Conservation (phyloP, 2,113 vertebrate species). For the Phylloscopus whistleri region DNA sequence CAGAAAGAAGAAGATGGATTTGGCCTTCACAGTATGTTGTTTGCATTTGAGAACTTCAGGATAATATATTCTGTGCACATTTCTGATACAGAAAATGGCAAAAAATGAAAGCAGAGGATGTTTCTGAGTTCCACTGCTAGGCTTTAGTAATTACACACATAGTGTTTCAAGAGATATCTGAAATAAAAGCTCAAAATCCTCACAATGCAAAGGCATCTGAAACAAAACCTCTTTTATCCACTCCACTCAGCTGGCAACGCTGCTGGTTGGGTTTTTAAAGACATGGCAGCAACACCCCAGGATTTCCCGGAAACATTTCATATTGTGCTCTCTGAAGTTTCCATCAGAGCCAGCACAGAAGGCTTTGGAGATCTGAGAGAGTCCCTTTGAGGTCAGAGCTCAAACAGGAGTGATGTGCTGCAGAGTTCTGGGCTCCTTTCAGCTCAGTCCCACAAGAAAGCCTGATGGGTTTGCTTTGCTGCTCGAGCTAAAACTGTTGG, state of each 20-base stretch:
- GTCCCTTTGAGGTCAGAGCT: background rate
- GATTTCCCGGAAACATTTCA: background rate
- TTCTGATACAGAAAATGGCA: background rate
- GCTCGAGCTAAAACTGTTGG: background rate
- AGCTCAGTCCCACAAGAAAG: background rate
- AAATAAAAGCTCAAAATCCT: background rate
- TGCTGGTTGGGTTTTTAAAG: background rate
- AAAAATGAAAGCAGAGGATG: background rate
- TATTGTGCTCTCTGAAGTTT: background rate
- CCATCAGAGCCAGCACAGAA: background rate
- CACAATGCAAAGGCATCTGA: background rate
- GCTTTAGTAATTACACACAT: background rate
- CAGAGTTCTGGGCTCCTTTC: background rate
- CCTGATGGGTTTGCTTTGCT: background rate
- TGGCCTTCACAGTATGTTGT: background rate
- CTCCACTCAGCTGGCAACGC: background rate
- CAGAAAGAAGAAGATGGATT: background rate
- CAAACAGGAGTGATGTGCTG: background rate
- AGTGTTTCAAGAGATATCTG: background rate
- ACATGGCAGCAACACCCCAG: background rate
- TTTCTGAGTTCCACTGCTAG: background rate
- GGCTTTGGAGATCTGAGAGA: background rate
- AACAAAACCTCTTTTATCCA: background rate
- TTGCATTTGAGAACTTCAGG: background rate
- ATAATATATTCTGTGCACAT: background rate